Conservation (phyloP, 1,140 invertebrate genomes). For the Drosophila miranda region DNA sequence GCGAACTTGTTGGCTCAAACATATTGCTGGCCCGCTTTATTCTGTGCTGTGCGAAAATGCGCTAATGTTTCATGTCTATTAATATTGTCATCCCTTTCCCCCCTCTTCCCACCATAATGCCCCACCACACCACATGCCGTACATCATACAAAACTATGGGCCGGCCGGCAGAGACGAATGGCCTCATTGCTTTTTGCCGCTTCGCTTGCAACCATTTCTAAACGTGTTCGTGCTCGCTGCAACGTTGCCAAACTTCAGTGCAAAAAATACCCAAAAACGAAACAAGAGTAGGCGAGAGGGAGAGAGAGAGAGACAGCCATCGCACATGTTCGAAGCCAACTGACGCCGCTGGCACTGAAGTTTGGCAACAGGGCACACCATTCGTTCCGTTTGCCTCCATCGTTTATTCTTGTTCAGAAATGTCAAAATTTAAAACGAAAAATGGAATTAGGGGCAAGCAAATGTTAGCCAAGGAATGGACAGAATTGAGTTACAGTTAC, state of each 20-base stretch:
- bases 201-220: conserved; percentile 58
- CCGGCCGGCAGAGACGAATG: conserved; percentile 61
- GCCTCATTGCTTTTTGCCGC: conserved; percentile 43
- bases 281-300: neutral
- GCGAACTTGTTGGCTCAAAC: conserved; percentile 14
- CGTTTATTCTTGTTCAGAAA: conserved; percentile 1
- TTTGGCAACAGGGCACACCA: conserved; percentile 2
- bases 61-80: conserved; percentile 63
- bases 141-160: too few relatives aligned
- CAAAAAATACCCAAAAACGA: conserved; percentile 19
- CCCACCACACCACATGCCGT: too few relatives aligned
- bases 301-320: neutral
- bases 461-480: neutral
- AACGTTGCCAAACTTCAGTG: conserved; percentile 60
- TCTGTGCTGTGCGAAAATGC: conserved; percentile 33
- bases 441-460: neutral
- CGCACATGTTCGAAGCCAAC: conserved; percentile 24
- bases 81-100: conserved; percentile 43
- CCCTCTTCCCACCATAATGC: conserved; percentile 8
- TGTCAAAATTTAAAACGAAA: too few relatives aligned
- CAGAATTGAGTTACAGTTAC: neutral
- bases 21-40: conserved; percentile 35
- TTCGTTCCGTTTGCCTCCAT: neutral
- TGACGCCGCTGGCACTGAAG: conserved; percentile 19
- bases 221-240: conserved; percentile 22